Conservation (phyloP, 37 sponge, comb jelly and placozoan genomes). For the Hexactinellida sp. region DNA sequence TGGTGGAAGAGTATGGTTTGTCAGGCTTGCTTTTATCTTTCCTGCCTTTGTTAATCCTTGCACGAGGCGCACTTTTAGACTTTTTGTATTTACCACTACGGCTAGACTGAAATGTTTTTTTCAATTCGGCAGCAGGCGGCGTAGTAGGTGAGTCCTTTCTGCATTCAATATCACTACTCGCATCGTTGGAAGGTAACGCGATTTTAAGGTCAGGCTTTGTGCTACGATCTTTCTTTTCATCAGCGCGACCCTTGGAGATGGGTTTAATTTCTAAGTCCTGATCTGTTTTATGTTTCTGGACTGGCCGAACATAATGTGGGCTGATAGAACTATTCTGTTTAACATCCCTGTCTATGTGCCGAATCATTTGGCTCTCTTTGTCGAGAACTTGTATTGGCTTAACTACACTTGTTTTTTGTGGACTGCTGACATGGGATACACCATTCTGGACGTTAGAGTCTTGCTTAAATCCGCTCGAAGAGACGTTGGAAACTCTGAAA, state of each 20-base stretch:
- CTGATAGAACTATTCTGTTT: not conserved
- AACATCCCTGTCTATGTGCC: not conserved
- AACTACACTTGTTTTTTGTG: not conserved
- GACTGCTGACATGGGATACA: not conserved
- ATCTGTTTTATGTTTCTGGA: not conserved
- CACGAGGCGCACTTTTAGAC: not conserved
- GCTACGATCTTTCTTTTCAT: not conserved
- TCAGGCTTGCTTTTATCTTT: not conserved
- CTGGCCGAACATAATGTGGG: not conserved
- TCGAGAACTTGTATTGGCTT: not conserved
- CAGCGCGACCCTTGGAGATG: not conserved
- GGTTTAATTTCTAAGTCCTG: not conserved
- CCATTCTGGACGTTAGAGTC: not conserved
- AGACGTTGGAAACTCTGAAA: not conserved
- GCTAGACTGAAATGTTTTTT: not conserved
- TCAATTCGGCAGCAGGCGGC: not conserved
- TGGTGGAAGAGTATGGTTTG: not conserved
- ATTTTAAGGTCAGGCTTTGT: not conserved
- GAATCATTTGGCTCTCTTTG: not conserved
- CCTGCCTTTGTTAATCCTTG: not conserved
- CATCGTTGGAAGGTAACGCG: not conserved
- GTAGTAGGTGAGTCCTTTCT: not conserved
- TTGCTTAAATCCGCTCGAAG: not conserved
- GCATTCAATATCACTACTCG: not conserved
- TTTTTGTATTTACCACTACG: not conserved